phyloP scores from a whole-genome alignment of 2,797 vertebrate genomes.

The Rhinophrynus dorsalis region DNA sequence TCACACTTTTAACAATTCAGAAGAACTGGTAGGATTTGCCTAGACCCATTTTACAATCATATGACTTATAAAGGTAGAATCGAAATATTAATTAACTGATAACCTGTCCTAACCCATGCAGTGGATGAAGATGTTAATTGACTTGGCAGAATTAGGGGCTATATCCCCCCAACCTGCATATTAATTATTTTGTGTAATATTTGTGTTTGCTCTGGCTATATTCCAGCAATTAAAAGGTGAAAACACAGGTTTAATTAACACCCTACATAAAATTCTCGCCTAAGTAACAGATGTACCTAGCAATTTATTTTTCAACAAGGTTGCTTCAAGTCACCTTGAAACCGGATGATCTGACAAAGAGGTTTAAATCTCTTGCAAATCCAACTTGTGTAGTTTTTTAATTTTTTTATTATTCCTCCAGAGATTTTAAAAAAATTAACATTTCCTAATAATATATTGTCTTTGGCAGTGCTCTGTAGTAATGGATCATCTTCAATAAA shows the following conservation, averaged over 20 bases:
- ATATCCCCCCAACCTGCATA: not conserved
- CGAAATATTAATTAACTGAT: conserved; percentile 39
- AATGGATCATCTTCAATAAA: too few species aligned
- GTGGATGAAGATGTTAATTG: conserved; percentile 24
- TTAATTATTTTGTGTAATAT: conserved; percentile 14
- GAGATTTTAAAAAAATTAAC: too few species aligned
- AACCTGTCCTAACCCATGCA: conserved; percentile 15
- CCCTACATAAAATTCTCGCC: not conserved
- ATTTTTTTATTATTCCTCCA: too few species aligned
- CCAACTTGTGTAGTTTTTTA: too few species aligned
- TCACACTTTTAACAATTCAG: not conserved
- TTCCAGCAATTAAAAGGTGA: conserved; percentile 16
- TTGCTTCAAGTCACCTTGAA: not conserved
- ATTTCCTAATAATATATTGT: too few species aligned
- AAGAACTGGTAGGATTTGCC: not conserved
- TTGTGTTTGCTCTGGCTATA: not conserved
- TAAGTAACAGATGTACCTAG: not conserved
- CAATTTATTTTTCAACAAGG: not conserved
- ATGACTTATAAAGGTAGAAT: conserved; percentile 4
- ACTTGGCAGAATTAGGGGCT: conserved; percentile 24
- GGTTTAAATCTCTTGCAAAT: too few species aligned
- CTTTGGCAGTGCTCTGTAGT: too few species aligned
- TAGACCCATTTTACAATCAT: not conserved
- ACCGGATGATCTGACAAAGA: not conserved
- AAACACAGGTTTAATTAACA: conserved; percentile 12